Evolutionary conservation across 2,113 vertebrate genomes (phyloP), one percentile per base, ranked within the genome.

Genomic region (Entomyzon cyanotis): DNA sequence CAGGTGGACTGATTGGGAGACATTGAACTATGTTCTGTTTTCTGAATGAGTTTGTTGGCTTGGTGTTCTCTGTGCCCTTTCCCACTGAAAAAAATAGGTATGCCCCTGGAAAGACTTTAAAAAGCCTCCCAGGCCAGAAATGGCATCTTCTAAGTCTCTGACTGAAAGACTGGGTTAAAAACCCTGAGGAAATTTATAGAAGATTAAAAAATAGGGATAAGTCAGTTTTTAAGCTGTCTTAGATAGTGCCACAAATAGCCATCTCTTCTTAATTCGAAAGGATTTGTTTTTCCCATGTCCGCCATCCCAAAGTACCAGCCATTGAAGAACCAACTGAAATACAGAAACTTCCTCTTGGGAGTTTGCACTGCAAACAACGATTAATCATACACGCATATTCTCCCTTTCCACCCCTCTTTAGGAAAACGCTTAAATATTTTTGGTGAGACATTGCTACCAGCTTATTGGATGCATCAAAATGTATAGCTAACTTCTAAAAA

Each of bases 221-320:
- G 1, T 30, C 39, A 71, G 11, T 7, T 80, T 69, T 59, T 20
- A 73, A 77, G 17, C 10, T 15, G 7, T n/a, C 37, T 64, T 78
- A 60, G n/a, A 35, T 20, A 46, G 47, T 49, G 47, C 47, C 47
- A 49, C 22, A 49, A 11, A 49, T 68, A 39, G 20, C 23, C 12
- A 10, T 60, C 39, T 84, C 37, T 39, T 65, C 7, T 35, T 67
- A 25, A 55, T 64, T 87, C 74, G 53, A 41, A 78, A 55, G 42
- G 18, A 37, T 52, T 37, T 37, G 15, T 74, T 75, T 74, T 75
- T 52, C 2, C 31, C 27, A 23, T 52, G 24, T 7, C 5, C 8
- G 4, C 5, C 4, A 11, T 4, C 15, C 4, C 2, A 0, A 59
- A 49, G 17, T 82, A 75, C 22, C 9, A 53, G 18, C 20, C 4